Evolutionary conservation across 2,888 invertebrate species (phyloP), one percentile per base, ranked within the genome.

Genomic region (Dilophus febrilis): DNA sequence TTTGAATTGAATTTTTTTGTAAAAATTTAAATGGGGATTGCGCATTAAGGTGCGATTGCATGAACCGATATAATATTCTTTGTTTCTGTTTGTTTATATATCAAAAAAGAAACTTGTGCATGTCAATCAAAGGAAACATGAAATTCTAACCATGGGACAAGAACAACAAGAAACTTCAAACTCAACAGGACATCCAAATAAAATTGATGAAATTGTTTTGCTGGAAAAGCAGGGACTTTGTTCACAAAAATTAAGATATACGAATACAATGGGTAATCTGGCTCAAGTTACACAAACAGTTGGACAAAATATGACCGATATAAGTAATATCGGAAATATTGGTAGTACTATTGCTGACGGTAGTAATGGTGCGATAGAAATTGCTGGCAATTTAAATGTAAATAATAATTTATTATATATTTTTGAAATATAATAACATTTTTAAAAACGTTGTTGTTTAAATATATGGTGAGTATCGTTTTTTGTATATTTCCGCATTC

Each of bases 261-360:
- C 26, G 10, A 36, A 26, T 11, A 35, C 44, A 10, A 44, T 44
- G 16, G 48, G 48, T 13, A 50, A 50, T 39, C 41, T 50, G 22
- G 48, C 46, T 13, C 47, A 48, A 43, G 48, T 50, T 6, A 46
- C 49, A 14, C 48, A 48, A n/a, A 49, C 41, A 14, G 46, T 50
- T 27, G 49, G 49, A 11, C 48, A 48, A 40, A 50, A 50, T 44
- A 50, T 50, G 50, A 50, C 48, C 1, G 50, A 50, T 33, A 49
- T 50, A 7, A 48, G 47, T 40, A 50, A 50, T 33, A 49, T 50
- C 41, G 48, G 47, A 19, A 19, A 19, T 22, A 8, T 4, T 22
- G 22, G 22, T 22, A 8, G 22, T 22, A 8, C 5, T 22, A 8
- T 4, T 8, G 8, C 22, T 22, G 22, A 6, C 8, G 22, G 22